Base-by-base conservation (phyloP, 2,797 vertebrate species). In the Crypturellus tataupa region DNA sequence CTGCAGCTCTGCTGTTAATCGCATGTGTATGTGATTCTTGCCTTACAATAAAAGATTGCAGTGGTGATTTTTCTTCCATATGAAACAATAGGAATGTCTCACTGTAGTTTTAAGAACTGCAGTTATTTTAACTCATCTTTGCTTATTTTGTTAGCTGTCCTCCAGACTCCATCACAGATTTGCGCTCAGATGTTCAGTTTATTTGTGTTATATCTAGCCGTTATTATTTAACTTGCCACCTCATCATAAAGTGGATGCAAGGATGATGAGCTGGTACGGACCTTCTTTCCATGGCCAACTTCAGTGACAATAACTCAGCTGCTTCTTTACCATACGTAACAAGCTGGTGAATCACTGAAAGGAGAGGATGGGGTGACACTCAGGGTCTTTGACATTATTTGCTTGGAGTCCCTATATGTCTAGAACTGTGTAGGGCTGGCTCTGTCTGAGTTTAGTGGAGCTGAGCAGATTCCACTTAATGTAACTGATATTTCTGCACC, bases 361-460 rank as follows among this genome's bases (percentile, higher is more conserved):
- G 35, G 1, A 18, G 14, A 39, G 35, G 21, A n/a, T 21, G 7
- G 12, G 1, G 3, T 89, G 18, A 15, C 51, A 17, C 9, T 2
- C 4, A 63, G 53, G 19, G 12, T 67, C 59, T 77, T 81, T 70
- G 23, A n/a, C n/a, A n/a, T 81, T 5, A 55, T 9, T 27, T 71
- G 13, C 29, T 59, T 73, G 16, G 73, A 70, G 77, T 59, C 53
- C 46, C 1, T 8, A 1, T 15, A 12, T 25, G 4, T 75, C n/a
- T 51, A 29, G 65, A n/a, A 60, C 25, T 71, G 31, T 1, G 40
- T 79, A 27, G 35, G 39, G 39, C 60, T 63, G 60, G 3, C 15
- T 55, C 27, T 76, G 15, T 35, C 37, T 31, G 24, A 7, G 80
- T 94, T 90, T 84, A 14, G 27, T 70, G 25, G 25, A 68, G 18